Conservation (phyloP, 2,113 vertebrate species). For the Octodon degus region DNA sequence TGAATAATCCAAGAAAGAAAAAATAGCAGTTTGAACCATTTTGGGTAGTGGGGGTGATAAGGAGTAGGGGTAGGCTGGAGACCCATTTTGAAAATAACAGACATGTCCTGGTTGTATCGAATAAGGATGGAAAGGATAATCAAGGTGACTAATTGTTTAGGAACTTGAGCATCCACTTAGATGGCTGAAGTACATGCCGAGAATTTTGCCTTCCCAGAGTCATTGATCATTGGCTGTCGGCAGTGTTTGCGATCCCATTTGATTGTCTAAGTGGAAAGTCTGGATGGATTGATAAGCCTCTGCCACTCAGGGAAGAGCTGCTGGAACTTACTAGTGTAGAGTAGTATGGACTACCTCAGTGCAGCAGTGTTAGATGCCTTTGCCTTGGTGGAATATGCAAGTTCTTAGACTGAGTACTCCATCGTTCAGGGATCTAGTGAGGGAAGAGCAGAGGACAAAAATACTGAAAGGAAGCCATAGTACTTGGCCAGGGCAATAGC, state of each 20-base stretch:
- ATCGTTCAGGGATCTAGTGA: neutral
- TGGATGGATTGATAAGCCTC: neutral
- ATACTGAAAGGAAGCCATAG: neutral
- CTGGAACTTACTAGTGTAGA: neutral
- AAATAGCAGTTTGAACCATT: neutral
- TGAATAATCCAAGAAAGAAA: neutral
- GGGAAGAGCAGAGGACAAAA: neutral
- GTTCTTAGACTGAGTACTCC: neutral
- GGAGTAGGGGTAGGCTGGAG: neutral
- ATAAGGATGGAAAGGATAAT: neutral
- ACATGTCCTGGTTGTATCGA: neutral
- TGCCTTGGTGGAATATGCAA: neutral
- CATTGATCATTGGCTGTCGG: neutral
- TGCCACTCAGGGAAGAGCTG: neutral
- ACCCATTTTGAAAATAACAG: neutral
- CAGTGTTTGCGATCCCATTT: neutral
- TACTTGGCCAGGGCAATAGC: neutral
- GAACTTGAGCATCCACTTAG: neutral
- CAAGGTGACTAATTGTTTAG: neutral
- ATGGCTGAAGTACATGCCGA: neutral
- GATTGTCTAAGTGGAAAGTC: neutral
- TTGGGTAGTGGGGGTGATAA: neutral
- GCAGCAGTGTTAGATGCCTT: neutral
- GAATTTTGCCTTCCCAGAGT: neutral
- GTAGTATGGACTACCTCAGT: neutral